Evolutionary conservation across 2,113 vertebrate species (phyloP).

Genomic region (Maccullochella peelii): DNA sequence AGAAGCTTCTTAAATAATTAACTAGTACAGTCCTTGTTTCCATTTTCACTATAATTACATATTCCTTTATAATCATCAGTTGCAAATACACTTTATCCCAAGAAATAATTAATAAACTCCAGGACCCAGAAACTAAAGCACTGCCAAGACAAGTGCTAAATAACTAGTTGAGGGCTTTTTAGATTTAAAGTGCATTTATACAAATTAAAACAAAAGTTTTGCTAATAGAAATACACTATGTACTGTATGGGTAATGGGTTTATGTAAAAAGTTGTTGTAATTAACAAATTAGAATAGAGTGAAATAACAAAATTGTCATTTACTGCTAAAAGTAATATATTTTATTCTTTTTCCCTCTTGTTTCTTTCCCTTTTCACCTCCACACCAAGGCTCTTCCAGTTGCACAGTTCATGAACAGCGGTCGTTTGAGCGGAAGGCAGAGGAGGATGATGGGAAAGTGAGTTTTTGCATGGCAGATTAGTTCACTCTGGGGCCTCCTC

Average conservation of each 20-base stretch:
- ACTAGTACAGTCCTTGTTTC: no score
- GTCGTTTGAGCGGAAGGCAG: slow-evolving; percentile 89
- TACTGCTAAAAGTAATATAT: background rate
- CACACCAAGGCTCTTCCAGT: slow-evolving; percentile 83
- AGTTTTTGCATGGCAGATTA: slow-evolving; percentile 55
- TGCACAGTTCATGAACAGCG: slow-evolving; percentile 85
- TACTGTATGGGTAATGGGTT: background rate
- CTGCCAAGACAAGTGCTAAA: background rate
- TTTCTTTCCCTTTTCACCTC: background rate
- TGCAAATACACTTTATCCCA: background rate
- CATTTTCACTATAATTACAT: background rate
- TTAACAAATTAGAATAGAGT: background rate
- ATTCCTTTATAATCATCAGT: background rate
- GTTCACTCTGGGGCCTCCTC: slow-evolving; percentile 9
- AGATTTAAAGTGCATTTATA: background rate
- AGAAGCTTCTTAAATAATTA: background rate
- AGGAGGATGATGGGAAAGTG: slow-evolving; percentile 92
- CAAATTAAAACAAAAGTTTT: background rate
- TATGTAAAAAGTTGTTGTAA: background rate
- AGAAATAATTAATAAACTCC: background rate
- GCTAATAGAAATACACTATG: background rate
- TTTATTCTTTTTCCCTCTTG: background rate
- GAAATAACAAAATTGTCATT: background rate
- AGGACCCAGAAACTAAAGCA: no score
- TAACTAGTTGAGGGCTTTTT: background rate